Evolutionary conservation across 1,140 invertebrate genomes (phyloP).

Genomic region (Dendrolimus kikuchii): DNA sequence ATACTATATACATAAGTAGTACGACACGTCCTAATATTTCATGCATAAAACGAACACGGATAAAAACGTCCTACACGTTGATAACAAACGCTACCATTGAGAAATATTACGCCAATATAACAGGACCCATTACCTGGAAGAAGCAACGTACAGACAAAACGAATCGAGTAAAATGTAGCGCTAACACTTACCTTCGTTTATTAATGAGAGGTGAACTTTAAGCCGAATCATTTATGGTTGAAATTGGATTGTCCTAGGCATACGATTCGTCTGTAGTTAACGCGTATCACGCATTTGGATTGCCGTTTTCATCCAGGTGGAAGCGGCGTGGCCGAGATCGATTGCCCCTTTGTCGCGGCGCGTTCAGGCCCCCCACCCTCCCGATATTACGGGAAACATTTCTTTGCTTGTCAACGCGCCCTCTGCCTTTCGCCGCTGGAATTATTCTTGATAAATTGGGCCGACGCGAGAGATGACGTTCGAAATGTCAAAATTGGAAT

Average conservation of each 20-base stretch:
- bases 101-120: conserved; percentile 55
- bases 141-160: conserved; percentile 34
- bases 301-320: conserved; percentile 31
- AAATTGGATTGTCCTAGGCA: conserved; percentile 4
- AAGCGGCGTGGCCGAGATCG: conserved; percentile 24
- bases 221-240: conserved; percentile 6
- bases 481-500: neutral
- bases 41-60: conserved; percentile 20
- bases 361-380: conserved; percentile 6
- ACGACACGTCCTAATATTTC: conserved; percentile 6
- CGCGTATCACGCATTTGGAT: conserved; percentile 36
- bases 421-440: conserved; percentile 15
- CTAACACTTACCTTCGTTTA: conserved; percentile 5
- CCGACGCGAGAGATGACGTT: conserved; percentile 3
- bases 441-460: conserved; percentile 27
- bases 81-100: conserved; percentile 45
- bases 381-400: conserved; percentile 30
- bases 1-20: no score
- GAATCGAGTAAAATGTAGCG: conserved; percentile 32
- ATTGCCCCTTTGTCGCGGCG: conserved; percentile 32
- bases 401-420: conserved; percentile 25
- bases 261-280: conserved; percentile 28
- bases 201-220: conserved; percentile 12
- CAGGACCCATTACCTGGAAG: conserved; percentile 35
- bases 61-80: conserved; percentile 42